Evolutionary conservation across 2,113 vertebrate species (phyloP), one percentile per base, ranked within the genome.

Genomic region (Dermatemys mawii): DNA sequence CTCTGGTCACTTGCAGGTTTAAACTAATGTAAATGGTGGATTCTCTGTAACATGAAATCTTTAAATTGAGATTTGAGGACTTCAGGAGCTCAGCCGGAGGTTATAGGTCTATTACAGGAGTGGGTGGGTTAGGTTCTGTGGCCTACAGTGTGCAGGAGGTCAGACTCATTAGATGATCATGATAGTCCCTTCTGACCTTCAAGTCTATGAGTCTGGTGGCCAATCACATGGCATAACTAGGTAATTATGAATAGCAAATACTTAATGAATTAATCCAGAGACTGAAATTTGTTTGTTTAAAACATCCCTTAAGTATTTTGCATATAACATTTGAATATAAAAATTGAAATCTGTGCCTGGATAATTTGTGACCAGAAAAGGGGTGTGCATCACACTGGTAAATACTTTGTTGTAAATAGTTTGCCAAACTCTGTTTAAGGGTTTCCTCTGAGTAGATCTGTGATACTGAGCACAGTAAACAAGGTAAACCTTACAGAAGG

Each of bases 331-430:
- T 95, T 86, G 46, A 70, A 27, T 38, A 46, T 84, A 90, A 91
- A 35, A 87, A 75, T 83, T 89, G 24, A 86, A 1, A 79, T 83
- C 38, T 60, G 12, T 80, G 83, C 49, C 29, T 63, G 76, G 32
- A 55, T 92, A 24, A 16, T 35, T 17, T 84, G 63, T 3, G 9
- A 67, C 1, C 67, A 53, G 67, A 90, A 75, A 79, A 95, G 81
- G 27, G 83, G 26, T 17, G 6, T 91, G 88, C 26, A 85, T 91
- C 87, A 90, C 60, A 46, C 46, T 35, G 51, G 63, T 63, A 83
- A 81, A 44, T 75, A 26, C 38, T 24, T 44, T 5, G 38, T 44
- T 26, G 38, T 44, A 75, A 29, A 46, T 35, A 67, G 5, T 5
- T 89, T 87, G 11, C 21, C 19, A 46, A 8, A 19, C 12, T 89